These are phyloP conservation scores for Tetragonisca angustula DNA, from an alignment of 2,888 invertebrate species.

Conservation along the genomic window DNA sequence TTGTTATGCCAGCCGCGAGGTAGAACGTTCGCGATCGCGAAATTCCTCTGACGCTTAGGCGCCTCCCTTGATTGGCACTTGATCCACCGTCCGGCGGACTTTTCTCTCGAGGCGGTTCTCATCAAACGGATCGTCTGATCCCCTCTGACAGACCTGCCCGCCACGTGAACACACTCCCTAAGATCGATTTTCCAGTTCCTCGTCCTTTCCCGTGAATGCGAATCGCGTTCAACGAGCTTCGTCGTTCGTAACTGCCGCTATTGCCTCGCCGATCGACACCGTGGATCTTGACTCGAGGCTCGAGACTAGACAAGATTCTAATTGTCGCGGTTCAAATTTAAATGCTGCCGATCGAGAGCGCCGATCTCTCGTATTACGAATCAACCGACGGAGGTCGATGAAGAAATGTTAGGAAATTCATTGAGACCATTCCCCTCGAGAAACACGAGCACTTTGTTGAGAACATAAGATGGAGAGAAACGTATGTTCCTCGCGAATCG, in stretches of 20 bases:
- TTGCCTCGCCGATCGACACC: background rate
- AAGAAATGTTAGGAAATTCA: background rate
- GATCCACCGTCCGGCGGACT: slow-evolving; percentile 46
- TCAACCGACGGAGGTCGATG: no score
- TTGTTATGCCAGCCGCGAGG: slow-evolving; percentile 73
- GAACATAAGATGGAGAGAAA: no score
- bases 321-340: slow-evolving; percentile 1
- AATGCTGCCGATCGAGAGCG: background rate
- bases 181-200: slow-evolving; percentile 27
- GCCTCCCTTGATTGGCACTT: slow-evolving; percentile 71
- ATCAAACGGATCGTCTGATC: slow-evolving; percentile 57
- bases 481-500: no score
- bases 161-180: slow-evolving; percentile 57
- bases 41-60: slow-evolving; percentile 67
- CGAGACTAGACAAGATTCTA: background rate
- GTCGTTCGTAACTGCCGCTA: background rate
- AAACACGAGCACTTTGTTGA: background rate
- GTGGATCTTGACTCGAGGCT: slow-evolving; percentile 19
- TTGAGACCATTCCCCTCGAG: no score
- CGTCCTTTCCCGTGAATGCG: slow-evolving; percentile 48
- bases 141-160: slow-evolving; percentile 24
- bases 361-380: no score
- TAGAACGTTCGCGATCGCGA: slow-evolving; percentile 67
- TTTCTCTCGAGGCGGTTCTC: slow-evolving; percentile 64
- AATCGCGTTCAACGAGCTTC: slow-evolving; percentile 40